Percentiles rank a stretch among this genome's conserved stretches.
phyloP scores from a whole-genome alignment of 2,113 vertebrate species.

The Hymenochirus boettgeri region DNA sequence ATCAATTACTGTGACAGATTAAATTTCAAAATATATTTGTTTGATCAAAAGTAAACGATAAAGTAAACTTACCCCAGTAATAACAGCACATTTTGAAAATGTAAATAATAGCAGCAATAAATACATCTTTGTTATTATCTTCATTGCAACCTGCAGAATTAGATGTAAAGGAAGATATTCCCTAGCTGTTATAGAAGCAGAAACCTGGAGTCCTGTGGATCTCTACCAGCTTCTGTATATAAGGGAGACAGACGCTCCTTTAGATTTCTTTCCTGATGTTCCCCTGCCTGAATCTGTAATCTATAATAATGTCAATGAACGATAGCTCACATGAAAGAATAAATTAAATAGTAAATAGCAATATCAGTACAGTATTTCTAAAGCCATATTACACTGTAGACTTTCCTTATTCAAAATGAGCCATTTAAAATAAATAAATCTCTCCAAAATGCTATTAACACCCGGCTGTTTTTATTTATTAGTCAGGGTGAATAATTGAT shows the following conservation, averaged over 20 bases:
- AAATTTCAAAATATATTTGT: too few species aligned
- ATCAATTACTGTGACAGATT: too few species aligned
- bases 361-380: too few species aligned
- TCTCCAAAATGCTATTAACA: too few species aligned
- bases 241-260: conserved; percentile 16
- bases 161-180: conserved; percentile 11
- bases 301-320: conserved; percentile 22
- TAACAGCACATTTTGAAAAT: conserved; percentile 63
- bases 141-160: conserved; percentile 57
- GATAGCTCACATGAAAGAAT: too few species aligned
- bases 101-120: conserved; percentile 60
- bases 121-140: conserved; percentile 55
- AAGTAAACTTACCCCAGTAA: conserved; percentile 75
- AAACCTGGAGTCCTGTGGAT: neutral
- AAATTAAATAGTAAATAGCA: too few species aligned
- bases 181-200: neutral
- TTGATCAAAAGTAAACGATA: too few species aligned
- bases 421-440: too few species aligned
- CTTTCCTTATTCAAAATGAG: too few species aligned
- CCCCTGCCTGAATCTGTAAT: conserved; percentile 17
- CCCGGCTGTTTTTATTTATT: too few species aligned
- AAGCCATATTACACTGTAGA: too few species aligned
- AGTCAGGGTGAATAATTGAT: too few species aligned
- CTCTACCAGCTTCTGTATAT: conserved; percentile 19
- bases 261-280: conserved; percentile 14